Percentiles rank a stretch among this genome's conserved stretches.
phyloP scores from a whole-genome alignment of 2,797 vertebrate species.

The Champsocephalus gunnari region DNA sequence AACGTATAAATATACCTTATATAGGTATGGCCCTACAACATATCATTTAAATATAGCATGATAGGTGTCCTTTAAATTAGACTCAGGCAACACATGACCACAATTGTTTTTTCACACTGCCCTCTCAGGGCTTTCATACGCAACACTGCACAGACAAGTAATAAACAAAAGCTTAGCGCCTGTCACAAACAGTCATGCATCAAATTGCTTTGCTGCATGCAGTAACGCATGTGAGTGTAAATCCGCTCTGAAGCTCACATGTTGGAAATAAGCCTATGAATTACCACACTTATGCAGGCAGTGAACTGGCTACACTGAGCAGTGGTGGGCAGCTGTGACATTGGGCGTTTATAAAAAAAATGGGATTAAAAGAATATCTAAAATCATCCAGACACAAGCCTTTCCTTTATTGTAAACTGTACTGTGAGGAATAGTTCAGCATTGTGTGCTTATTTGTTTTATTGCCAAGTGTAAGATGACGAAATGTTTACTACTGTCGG shows the following conservation, averaged over 20 bases:
- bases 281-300: conserved; percentile 18
- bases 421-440: background rate
- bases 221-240: conserved; percentile 17
- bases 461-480: background rate
- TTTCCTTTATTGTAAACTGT: background rate
- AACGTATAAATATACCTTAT: too few relatives aligned
- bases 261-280: conserved; percentile 24
- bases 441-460: background rate
- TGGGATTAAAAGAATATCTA: background rate
- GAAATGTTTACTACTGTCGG: background rate
- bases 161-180: conserved; percentile 7
- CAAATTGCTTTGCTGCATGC: conserved; percentile 14
- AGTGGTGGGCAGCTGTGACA: conserved; percentile 34
- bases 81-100: too few relatives aligned
- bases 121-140: too few relatives aligned
- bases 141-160: conserved; percentile 24
- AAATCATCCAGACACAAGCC: conserved; percentile 8
- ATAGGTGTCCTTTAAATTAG: too few relatives aligned
- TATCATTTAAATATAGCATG: too few relatives aligned
- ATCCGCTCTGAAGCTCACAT: background rate
- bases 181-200: background rate
- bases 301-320: conserved; percentile 1
- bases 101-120: too few relatives aligned
- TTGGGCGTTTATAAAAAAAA: conserved; percentile 4
- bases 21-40: too few relatives aligned